Evolutionary conservation across 2,797 vertebrate genomes (phyloP), one percentile per base, ranked within the genome.

Genomic region (Euthynnus affinis): DNA sequence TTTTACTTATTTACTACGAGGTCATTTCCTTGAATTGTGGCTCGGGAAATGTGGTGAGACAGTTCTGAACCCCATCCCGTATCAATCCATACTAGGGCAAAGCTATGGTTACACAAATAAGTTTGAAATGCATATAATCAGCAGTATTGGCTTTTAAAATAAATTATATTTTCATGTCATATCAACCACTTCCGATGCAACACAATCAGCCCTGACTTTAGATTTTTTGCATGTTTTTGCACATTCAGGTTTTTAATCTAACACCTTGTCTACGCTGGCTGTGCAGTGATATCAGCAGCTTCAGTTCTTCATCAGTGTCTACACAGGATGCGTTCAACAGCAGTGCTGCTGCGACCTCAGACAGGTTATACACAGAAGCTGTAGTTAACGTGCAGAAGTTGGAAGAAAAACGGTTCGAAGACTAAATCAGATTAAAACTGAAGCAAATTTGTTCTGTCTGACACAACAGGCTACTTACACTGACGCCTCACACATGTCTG

Each of bases 1-100:
- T 32, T 71, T 74, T 75, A 82, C 76, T 63, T 63, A 74, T 76
- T 73, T 55, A 81, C 71, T 64, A 40, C 52, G 42, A 37, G 34
- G 27, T 57, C 0, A 1, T 27, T 64, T 63, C 53, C 67, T 55
- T 42, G 46, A 69, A 57, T 14, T 34, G 15, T 5, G 44, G 6
- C 10, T 62, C 51, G 66, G 67, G 52, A 69, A 69, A 62, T 55
- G 51, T 61, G 68, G 18, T 18, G 27, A 63, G 58, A 48, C 9
- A 1, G 15, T 37, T 29, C 27, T 65, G 37, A 71, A 64, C 51
- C 18, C 23, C 7, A 20, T 67, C 53, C 51, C 32, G 27, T 17
- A 46, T 42, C 3, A 23, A 14, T 51, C 32, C 27, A 80, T 1
- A 48, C 55, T 1, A 40, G 27, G 48, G 18, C 13, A 23, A 65